Conservation (phyloP, 2,797 vertebrate species). For the Mionectes olivaceus region DNA sequence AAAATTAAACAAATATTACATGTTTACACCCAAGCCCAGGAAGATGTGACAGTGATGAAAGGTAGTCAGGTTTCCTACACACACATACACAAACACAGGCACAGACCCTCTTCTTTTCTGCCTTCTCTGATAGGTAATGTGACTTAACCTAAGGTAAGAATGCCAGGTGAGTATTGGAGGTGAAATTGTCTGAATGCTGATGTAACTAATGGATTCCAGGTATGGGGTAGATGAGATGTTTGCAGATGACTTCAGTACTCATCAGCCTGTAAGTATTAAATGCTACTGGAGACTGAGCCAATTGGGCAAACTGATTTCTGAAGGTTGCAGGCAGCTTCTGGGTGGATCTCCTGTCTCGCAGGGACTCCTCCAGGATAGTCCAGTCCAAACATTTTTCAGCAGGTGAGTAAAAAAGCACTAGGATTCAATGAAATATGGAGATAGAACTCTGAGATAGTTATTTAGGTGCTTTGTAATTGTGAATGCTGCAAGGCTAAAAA, state of each 20-base stretch:
- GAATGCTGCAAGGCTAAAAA: neutral
- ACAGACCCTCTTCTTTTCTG: neutral
- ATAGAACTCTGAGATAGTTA: neutral
- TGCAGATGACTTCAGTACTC: neutral
- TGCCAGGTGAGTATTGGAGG: neutral
- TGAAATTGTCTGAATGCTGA: neutral
- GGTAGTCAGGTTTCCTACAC: fast-evolving
- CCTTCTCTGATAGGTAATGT: neutral
- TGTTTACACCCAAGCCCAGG: fast-evolving
- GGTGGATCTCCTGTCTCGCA: no score
- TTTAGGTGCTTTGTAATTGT: neutral
- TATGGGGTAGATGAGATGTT: neutral
- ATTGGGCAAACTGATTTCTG: fast-evolving
- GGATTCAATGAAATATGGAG: neutral
- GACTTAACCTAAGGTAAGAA: neutral
- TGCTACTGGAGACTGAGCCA: neutral
- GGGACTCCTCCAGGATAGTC: neutral
- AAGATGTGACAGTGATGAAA: neutral
- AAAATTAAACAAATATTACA: neutral
- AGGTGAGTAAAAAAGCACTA: neutral
- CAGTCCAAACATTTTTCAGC: neutral
- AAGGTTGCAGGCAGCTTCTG: neutral
- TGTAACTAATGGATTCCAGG: neutral
- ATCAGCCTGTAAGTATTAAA: neutral
- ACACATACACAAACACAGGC: no score